Evolutionary conservation across 2,113 vertebrate genomes (phyloP).

Genomic region (Castor canadensis): DNA sequence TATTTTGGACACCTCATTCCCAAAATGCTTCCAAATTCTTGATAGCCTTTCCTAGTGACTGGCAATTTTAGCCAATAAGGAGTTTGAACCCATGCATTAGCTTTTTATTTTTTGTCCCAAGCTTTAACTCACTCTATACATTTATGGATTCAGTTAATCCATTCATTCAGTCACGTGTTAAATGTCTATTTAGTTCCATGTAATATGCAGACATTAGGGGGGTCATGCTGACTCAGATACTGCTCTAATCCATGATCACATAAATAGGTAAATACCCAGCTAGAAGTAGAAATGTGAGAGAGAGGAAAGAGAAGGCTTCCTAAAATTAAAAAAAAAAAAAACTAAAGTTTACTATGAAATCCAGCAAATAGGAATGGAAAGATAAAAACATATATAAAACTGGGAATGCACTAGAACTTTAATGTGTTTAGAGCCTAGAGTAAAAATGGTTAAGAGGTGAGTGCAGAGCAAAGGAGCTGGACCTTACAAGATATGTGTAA

Average conservation of each 20-base stretch:
- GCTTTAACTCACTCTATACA: background rate
- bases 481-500: background rate
- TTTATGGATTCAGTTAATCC: background rate
- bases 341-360: background rate
- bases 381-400: background rate
- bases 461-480: background rate
- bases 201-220: background rate
- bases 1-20: background rate
- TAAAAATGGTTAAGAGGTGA: background rate
- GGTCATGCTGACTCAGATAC: background rate
- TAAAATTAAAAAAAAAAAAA: background rate
- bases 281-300: background rate
- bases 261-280: background rate
- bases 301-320: background rate
- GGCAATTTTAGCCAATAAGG: background rate
- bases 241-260: background rate
- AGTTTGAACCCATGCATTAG: background rate
- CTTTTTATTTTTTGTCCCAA: background rate
- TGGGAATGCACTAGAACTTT: no score
- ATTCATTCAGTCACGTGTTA: background rate
- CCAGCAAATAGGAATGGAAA: background rate
- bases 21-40: background rate
- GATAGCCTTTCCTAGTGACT: background rate
- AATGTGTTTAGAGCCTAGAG: background rate
- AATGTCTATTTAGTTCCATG: background rate